These are phyloP conservation scores for Nephila pilipes DNA, from an alignment of 1,140 invertebrate genomes.

Conservation along the genomic window DNA sequence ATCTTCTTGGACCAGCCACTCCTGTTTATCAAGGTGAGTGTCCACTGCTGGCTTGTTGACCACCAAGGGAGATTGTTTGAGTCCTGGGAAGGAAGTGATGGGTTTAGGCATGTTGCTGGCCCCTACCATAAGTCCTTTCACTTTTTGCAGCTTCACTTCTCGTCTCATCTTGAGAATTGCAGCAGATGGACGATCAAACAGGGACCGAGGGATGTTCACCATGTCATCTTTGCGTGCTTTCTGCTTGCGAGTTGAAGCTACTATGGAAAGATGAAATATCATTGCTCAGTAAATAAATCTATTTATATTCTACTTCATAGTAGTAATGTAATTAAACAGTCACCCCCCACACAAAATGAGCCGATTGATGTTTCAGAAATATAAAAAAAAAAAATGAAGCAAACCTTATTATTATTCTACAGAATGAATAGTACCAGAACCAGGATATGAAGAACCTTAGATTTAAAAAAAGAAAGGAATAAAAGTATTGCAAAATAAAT, in stretches of 20 bases:
- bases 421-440: too few species aligned
- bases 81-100: slow-evolving; percentile 81
- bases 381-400: too few species aligned
- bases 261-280: slow-evolving; percentile 15
- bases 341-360: too few species aligned
- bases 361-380: too few species aligned
- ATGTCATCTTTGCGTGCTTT: slow-evolving; percentile 87
- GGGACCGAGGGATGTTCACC: slow-evolving; percentile 89
- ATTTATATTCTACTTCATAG: too few species aligned
- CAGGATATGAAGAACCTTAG: too few species aligned
- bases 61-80: slow-evolving; percentile 72
- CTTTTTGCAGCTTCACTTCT: slow-evolving; percentile 89
- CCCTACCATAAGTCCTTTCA: slow-evolving; percentile 80
- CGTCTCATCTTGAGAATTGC: slow-evolving; percentile 89
- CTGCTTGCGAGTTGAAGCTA: slow-evolving; percentile 80
- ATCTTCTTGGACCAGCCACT: slow-evolving; percentile 95
- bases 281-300: too few species aligned
- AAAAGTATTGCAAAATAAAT: too few species aligned
- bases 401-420: too few species aligned
- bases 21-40: slow-evolving; percentile 84
- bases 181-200: slow-evolving; percentile 93
- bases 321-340: too few species aligned
- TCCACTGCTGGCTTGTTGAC: slow-evolving; percentile 85
- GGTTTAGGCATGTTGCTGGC: slow-evolving; percentile 66
- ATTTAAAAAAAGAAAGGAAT: too few species aligned